Conservation (phyloP, 2,888 invertebrate species). For the Dynastes maya region DNA sequence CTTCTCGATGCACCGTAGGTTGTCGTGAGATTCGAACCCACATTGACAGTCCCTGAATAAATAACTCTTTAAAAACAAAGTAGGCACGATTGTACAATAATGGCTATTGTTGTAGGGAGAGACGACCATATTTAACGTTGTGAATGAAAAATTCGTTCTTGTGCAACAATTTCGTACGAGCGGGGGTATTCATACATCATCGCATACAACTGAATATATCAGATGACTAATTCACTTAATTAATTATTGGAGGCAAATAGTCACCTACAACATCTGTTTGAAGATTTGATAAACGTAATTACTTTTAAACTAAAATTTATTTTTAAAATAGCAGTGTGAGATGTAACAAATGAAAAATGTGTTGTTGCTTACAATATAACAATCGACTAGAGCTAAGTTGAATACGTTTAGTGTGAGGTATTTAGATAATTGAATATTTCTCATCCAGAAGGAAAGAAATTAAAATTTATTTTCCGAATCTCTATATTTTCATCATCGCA, state of each 20-base stretch:
- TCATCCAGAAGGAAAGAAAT: too few relatives aligned
- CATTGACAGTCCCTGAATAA: constrained; percentile 58
- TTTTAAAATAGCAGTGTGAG: neutral
- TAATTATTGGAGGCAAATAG: constrained; percentile 23
- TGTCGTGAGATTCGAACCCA: constrained; percentile 58
- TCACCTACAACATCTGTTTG: constrained; percentile 19
- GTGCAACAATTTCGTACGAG: constrained; percentile 48
- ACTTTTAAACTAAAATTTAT: neutral
- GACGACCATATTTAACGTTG: constrained; percentile 46
- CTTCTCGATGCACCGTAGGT: constrained; percentile 53
- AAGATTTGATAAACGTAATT: neutral
- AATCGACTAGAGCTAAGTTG: neutral
- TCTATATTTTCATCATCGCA: too few relatives aligned
- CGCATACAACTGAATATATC: constrained; percentile 14
- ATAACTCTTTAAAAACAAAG: constrained; percentile 58
- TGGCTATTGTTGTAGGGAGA: constrained; percentile 57
- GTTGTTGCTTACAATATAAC: neutral
- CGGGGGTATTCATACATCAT: neutral
- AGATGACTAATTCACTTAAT: constrained; percentile 17
- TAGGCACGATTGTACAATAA: constrained; percentile 59
- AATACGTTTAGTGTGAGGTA: too few relatives aligned
- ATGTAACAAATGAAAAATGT: neutral
- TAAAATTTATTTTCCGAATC: too few relatives aligned
- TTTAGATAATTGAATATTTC: too few relatives aligned
- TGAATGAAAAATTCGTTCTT: constrained; percentile 45